Percentiles rank a stretch among this genome's conserved stretches.
Evolutionary conservation across 2,888 invertebrate species (phyloP).

Genomic region (Cephalotes varians): DNA sequence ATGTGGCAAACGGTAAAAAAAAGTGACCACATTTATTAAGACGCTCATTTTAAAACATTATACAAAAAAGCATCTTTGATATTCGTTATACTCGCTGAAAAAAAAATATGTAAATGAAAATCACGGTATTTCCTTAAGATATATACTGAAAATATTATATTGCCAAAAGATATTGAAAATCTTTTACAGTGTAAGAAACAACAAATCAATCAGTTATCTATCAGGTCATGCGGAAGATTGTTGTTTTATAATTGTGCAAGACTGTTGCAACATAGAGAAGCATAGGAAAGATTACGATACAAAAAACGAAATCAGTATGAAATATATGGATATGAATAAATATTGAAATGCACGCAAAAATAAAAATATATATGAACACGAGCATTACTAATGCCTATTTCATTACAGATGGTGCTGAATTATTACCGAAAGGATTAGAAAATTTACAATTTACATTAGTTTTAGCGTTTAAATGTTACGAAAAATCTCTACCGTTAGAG

Average conservation of each 20-base stretch:
- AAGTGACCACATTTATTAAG: constrained; percentile 91
- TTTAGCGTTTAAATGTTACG: constrained; percentile 90
- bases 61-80: constrained; percentile 94
- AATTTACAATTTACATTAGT: constrained; percentile 89
- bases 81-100: constrained; percentile 93
- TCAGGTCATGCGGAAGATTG: constrained; percentile 94
- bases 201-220: constrained; percentile 90
- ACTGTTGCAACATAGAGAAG: constrained; percentile 88
- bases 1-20: constrained; percentile 89
- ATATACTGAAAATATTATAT: constrained; percentile 89
- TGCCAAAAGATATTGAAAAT: constrained; percentile 91
- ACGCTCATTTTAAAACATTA: constrained; percentile 92
- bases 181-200: constrained; percentile 88
- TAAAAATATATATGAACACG: background rate
- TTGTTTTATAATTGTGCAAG: constrained; percentile 92
- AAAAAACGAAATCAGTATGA: constrained; percentile 86
- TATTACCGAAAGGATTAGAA: constrained; percentile 86
- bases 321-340: constrained; percentile 87
- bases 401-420: constrained; percentile 77
- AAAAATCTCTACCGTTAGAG: constrained; percentile 88
- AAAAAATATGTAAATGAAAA: constrained; percentile 89
- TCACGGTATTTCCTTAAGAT: constrained; percentile 90
- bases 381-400: background rate
- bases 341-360: constrained; percentile 58
- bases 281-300: constrained; percentile 88